Evolutionary conservation across 2,113 vertebrate genomes (phyloP).

Genomic region (Cynopterus brachyotis): DNA sequence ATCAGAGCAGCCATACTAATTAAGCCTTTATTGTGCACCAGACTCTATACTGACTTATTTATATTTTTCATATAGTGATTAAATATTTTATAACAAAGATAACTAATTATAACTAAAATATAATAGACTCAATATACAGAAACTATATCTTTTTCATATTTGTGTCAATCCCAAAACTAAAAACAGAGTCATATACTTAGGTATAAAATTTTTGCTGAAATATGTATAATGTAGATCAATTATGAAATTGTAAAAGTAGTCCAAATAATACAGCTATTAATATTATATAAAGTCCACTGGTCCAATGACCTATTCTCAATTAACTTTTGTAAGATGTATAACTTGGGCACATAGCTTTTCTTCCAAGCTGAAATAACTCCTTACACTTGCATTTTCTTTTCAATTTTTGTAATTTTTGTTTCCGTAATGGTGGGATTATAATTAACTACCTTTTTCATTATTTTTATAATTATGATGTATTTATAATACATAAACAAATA

Average conservation of each 20-base stretch:
- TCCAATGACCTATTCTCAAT: neutral
- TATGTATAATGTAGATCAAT: neutral
- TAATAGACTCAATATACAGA: neutral
- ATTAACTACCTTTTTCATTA: conserved; percentile 12
- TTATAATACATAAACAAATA: neutral
- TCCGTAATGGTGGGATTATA: neutral
- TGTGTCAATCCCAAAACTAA: neutral
- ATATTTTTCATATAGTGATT: neutral
- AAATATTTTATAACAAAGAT: neutral
- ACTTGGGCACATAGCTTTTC: neutral
- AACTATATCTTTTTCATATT: neutral
- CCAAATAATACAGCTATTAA: neutral
- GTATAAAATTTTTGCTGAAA: neutral
- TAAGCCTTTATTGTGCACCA: neutral
- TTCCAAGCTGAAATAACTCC: neutral
- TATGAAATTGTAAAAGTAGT: neutral
- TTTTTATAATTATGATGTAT: neutral
- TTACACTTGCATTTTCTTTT: neutral
- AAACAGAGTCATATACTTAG: neutral
- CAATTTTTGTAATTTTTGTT: neutral
- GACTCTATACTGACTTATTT: neutral
- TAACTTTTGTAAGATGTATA: neutral
- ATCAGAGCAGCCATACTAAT: neutral
- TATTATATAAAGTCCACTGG: neutral
- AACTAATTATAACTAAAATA: neutral